Percentiles rank a stretch among this genome's conserved stretches.
Conservation (phyloP, 2,113 vertebrate species). For the Pituophis catenifer region DNA sequence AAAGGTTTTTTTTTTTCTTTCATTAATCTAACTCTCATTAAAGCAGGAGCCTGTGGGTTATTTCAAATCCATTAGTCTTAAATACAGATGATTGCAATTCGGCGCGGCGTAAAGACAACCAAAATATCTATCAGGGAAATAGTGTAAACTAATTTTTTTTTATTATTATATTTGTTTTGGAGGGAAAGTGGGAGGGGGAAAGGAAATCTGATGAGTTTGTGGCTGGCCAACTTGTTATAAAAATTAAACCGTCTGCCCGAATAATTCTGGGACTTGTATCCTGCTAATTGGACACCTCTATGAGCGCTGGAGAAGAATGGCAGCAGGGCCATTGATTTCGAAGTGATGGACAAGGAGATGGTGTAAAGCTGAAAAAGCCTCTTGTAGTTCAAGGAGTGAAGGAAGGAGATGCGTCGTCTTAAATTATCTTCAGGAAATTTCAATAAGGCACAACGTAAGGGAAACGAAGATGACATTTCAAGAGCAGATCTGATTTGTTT, state of each 20-base stretch:
- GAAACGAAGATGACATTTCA: background rate
- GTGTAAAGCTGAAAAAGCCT: background rate
- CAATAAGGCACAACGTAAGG: background rate
- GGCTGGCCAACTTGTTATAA: slow-evolving; percentile 62
- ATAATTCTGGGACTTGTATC: background rate
- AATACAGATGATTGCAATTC: slow-evolving; percentile 91
- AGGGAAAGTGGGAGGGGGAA: slow-evolving; percentile 40
- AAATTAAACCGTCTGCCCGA: slow-evolving; percentile 63
- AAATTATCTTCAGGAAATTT: background rate
- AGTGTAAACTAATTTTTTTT: slow-evolving; percentile 70
- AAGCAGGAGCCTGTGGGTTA: slow-evolving; percentile 85
- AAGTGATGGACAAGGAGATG: background rate
- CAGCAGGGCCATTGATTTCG: slow-evolving; percentile 20
- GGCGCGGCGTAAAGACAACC: slow-evolving; percentile 76
- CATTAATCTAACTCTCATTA: slow-evolving; percentile 92
- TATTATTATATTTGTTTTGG: background rate
- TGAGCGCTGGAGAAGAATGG: background rate
- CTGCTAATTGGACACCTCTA: slow-evolving; percentile 20
- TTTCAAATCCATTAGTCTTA: slow-evolving; percentile 94
- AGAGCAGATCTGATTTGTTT: background rate
- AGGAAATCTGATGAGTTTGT: slow-evolving; percentile 68
- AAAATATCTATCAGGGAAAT: slow-evolving; percentile 77
- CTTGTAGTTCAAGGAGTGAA: background rate
- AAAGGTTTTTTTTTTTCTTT: slow-evolving; percentile 86
- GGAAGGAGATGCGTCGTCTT: background rate